A percentile compares a stretch with the other conserved stretches of the same genome.
phyloP scores from a whole-genome alignment of 2,888 invertebrate species.

The Laspeyria flexula region DNA sequence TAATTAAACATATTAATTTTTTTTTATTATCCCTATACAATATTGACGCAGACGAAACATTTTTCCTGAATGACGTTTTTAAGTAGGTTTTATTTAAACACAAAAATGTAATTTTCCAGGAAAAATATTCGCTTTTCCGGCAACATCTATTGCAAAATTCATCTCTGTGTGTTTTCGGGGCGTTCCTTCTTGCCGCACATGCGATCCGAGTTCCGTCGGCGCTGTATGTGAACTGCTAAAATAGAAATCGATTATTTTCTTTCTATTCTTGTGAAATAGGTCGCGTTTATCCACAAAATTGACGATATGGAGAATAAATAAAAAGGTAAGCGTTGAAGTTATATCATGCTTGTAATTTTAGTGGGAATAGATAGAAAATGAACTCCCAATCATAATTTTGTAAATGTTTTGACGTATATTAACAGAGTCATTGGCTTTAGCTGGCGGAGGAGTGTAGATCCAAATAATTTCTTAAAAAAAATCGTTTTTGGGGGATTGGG shows the following conservation, averaged over 20 bases:
- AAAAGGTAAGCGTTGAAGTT: conserved; percentile 30
- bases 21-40: too few species aligned
- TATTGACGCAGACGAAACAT: too few species aligned
- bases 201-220: conserved; percentile 62
- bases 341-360: neutral
- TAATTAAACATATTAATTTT: too few species aligned
- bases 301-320: conserved; percentile 28
- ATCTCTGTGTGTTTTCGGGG: conserved; percentile 57
- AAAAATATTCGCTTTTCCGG: neutral
- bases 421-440: too few species aligned
- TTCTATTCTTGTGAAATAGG: conserved; percentile 69
- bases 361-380: neutral
- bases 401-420: too few species aligned
- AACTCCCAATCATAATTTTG: too few species aligned
- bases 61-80: too few species aligned
- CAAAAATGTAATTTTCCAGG: neutral
- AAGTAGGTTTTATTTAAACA: too few species aligned
- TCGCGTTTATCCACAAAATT: conserved; percentile 40
- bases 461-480: too few species aligned
- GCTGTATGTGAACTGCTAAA: conserved; percentile 58
- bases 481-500: too few species aligned
- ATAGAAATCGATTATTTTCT: conserved; percentile 75
- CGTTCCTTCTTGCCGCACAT: conserved; percentile 72
- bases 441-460: too few species aligned
- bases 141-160: conserved; percentile 31